Base-by-base conservation (phyloP, 2,888 invertebrate genomes). In the Ephialtes manifestator region DNA sequence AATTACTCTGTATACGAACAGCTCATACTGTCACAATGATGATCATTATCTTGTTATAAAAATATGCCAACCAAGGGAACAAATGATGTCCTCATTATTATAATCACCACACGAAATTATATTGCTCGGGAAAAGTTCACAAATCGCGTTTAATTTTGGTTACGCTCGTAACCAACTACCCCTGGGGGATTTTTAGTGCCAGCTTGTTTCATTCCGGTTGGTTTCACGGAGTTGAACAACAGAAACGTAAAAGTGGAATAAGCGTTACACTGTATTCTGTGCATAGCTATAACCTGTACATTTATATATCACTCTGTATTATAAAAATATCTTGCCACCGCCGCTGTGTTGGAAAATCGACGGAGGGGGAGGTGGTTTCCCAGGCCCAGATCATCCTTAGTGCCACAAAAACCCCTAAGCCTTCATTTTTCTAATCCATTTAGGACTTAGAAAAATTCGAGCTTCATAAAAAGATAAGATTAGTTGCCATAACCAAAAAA, bases 91-190 rank as follows among this genome's bases (percentile, higher is more conserved):
- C 81, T 67, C 74, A 58, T 74, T 68, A 74, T 55, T 67, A 31
- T 74, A 81, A 81, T 81, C 58, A 67, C 74, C 55, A 55, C 58
- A 65, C 81, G 55, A 74, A 81, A 81, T 81, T 74, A 55, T 55
- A 74, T 81, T 68, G 67, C 81, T 15, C 67, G 35, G 55, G 74
- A 72, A 80, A 80, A 65, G 72, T 72, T 63, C 60, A 80, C 79
- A 55, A 80, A 80, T 80, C 51, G 51, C 65, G 65, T 80, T 80
- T 80, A 63, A 80, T 72, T 65, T 39, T 39, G 48, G 39, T 65
- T 72, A 53, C 72, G 72, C 70, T 58, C 31, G 20, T 68, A 60
- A 58, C 43, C 24, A 31, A 43, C 72, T 72, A 65, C 48, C 72
- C 63, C 71, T n/a, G 65, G 39, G 79, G 53, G 53, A 80, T 72